phyloP scores from a whole-genome alignment of 2,888 invertebrate species.

The Microctonus hyperodae region DNA sequence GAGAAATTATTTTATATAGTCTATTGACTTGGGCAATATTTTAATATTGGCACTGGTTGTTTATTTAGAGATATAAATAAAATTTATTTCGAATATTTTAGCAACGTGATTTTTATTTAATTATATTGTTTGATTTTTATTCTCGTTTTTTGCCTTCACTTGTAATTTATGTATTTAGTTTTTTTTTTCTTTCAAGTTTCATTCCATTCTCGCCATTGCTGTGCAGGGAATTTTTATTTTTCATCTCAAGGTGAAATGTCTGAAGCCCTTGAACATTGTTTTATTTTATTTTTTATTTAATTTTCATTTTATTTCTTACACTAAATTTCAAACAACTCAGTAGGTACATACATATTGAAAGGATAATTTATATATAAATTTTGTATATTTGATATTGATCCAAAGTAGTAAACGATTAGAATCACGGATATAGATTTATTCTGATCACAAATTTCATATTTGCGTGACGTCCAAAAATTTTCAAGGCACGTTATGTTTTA shows the following conservation, averaged over 20 bases:
- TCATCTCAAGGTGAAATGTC: background rate
- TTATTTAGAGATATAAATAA: background rate
- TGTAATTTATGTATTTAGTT: background rate
- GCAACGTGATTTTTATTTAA: no score
- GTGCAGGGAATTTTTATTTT: background rate
- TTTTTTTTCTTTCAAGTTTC: background rate
- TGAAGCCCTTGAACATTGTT: background rate
- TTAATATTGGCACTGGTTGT: background rate
- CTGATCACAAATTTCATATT: slow-evolving; percentile 14
- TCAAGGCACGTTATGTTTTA: background rate
- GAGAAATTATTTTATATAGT: no score
- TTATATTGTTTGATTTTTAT: no score
- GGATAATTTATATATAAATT: background rate
- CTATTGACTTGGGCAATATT: no score
- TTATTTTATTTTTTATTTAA: background rate
- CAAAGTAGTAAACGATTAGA: background rate
- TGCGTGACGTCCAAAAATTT: slow-evolving; percentile 21
- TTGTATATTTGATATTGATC: background rate
- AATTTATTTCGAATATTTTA: slow-evolving; percentile 8
- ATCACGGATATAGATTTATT: slow-evolving; percentile 8
- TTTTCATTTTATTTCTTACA: background rate
- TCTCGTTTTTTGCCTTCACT: no score
- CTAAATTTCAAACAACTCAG: background rate
- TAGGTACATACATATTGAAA: background rate
- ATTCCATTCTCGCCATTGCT: background rate